phyloP scores from a whole-genome alignment of 2,888 invertebrate genomes.

The Synergus itoensis region DNA sequence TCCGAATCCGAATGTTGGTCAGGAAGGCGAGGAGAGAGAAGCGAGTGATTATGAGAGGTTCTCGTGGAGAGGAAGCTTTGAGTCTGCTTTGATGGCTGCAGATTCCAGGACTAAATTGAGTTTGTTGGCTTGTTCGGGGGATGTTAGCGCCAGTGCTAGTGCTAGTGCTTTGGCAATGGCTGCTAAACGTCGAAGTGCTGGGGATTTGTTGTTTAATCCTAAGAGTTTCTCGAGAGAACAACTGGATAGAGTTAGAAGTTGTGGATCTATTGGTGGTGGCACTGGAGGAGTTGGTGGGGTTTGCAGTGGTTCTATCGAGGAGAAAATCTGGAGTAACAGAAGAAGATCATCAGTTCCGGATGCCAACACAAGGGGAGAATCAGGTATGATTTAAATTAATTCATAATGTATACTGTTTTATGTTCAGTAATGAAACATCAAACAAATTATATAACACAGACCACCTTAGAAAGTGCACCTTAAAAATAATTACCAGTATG shows the following conservation, averaged over 20 bases:
- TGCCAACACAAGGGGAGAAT: slow-evolving; percentile 74
- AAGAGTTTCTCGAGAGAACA: slow-evolving; percentile 89
- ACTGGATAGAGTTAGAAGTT: slow-evolving; percentile 86
- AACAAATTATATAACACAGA: slow-evolving; percentile 3
- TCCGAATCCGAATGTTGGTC: slow-evolving; percentile 64
- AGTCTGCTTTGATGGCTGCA: slow-evolving; percentile 92
- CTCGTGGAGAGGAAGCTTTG: slow-evolving; percentile 95
- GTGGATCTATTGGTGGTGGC: slow-evolving; percentile 90
- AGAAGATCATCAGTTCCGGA: slow-evolving; percentile 76
- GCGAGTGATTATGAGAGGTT: slow-evolving; percentile 93
- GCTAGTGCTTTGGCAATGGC: slow-evolving; percentile 85
- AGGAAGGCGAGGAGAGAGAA: slow-evolving; percentile 79
- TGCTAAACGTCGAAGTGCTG: slow-evolving; percentile 89
- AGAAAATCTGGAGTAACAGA: slow-evolving; percentile 76
- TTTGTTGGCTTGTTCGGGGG: slow-evolving; percentile 81
- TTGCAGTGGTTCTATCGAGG: slow-evolving; percentile 72
- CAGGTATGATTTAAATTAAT: slow-evolving; percentile 62
- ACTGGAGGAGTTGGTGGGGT: slow-evolving; percentile 82
- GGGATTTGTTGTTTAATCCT: slow-evolving; percentile 89
- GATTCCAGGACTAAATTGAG: slow-evolving; percentile 90
- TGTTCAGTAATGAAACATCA: neutral
- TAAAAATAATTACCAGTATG: neutral
- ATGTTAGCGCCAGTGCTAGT: slow-evolving; percentile 79
- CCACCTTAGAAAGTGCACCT: slow-evolving; percentile 7
- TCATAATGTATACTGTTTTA: neutral